These are phyloP conservation scores for Drosophila carrolli DNA, from an alignment of 1,140 invertebrate species.

Conservation along the genomic window DNA sequence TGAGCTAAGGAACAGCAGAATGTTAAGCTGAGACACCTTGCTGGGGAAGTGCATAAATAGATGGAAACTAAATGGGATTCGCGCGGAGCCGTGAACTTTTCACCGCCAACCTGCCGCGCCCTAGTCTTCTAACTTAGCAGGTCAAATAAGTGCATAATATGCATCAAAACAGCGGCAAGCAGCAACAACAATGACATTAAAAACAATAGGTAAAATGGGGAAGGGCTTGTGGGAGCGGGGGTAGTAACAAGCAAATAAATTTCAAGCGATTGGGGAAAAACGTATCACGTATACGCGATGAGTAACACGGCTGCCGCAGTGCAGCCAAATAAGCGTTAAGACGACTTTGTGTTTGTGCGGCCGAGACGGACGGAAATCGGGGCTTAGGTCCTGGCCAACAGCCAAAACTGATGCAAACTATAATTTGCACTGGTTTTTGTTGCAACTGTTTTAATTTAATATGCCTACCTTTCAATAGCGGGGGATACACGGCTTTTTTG, in stretches of 20 bases:
- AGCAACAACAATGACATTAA: slow-evolving; percentile 26
- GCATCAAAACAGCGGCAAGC: slow-evolving; percentile 23
- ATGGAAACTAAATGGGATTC: slow-evolving; percentile 53
- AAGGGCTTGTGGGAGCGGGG: background rate
- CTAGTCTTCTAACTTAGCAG: slow-evolving; percentile 40
- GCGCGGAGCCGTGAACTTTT: slow-evolving; percentile 2
- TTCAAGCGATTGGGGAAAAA: slow-evolving; percentile 43
- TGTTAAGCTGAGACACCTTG: background rate
- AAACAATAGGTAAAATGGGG: slow-evolving; percentile 2
- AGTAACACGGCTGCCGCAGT: slow-evolving; percentile 49
- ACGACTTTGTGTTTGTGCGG: slow-evolving; percentile 9
- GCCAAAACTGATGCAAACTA: slow-evolving; percentile 53
- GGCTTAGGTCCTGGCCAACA: slow-evolving; percentile 26
- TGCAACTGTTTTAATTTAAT: slow-evolving; percentile 45
- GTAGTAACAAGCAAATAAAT: slow-evolving; percentile 40
- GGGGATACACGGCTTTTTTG: background rate
- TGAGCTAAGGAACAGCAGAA: too few relatives aligned
- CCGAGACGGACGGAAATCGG: background rate
- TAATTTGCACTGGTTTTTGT: slow-evolving; percentile 47
- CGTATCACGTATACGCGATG: slow-evolving; percentile 57
- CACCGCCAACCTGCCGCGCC: background rate
- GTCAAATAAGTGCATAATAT: slow-evolving; percentile 23
- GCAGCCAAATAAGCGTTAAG: slow-evolving; percentile 58
- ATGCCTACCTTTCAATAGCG: slow-evolving; percentile 27
- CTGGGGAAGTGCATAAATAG: background rate